Base-by-base conservation (phyloP, 1,140 invertebrate genomes). In the Drosophila pseudoananassae region DNA sequence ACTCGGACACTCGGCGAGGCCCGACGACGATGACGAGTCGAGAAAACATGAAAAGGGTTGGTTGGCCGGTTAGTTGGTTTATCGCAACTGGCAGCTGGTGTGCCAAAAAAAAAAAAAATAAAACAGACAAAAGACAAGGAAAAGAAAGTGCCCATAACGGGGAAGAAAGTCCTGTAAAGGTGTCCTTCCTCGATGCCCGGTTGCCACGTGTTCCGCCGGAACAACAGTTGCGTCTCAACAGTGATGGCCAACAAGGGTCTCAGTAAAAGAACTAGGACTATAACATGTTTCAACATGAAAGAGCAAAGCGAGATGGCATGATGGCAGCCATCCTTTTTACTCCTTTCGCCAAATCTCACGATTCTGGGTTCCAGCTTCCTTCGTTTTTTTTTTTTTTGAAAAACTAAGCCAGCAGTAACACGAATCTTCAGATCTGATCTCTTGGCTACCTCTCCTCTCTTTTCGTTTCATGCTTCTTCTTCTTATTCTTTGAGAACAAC, bases 391-490 rank as follows among this genome's bases (percentile, higher is more conserved):
- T 14, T 29, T 77, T 78, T 57, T 82, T 85, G 82, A 87, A 85
- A 85, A 85, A 87, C 82, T 85, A 85, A 85, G 82, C 82, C 82
- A 82, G 82, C 82, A 81, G 82, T 87, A 87, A 85, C 82, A 68
- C 82, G 82, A 82, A 87, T 85, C 82, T 76, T 47, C 57, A 29
- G 55, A 58, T 43, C 40, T 8, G 49, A 46, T 56, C 15, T 52
- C 52, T 38, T 54, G n/a, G 38, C 56, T 55, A 33, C 23, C 31
- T 36, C 14, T 38, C n/a, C 40, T 46, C 31, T 33, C 12, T 17
- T 3, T 43, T 31, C 10, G 8, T n/a, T 58, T 33, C 25, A 29
- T 23, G 14, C 47, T 36, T 23, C 23, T 52, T 3, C 14, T 14
- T 54, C 29, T 54, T 27, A 15, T 31, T 31, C 31, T 31, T 31